Evolutionary conservation across 2,797 vertebrate species (phyloP).

Genomic region (Bradypodion ventrale): DNA sequence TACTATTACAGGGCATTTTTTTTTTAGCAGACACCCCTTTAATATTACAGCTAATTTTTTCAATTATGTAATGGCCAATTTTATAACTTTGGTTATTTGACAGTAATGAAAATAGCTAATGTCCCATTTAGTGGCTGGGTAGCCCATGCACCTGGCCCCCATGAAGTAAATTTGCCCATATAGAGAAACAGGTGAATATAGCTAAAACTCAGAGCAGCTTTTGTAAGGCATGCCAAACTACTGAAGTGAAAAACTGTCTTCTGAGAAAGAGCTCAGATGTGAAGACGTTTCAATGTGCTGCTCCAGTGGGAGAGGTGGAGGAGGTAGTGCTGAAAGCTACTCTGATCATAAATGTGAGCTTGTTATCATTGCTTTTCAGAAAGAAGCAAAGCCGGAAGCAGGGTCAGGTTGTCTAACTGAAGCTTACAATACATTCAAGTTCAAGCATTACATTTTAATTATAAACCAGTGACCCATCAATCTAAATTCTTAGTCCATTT

Average conservation of each 20-base stretch:
- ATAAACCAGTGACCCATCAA: conserved; percentile 76
- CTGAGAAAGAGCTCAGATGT: conserved; percentile 78
- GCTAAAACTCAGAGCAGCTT: conserved; percentile 79
- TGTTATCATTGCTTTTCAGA: conserved; percentile 78
- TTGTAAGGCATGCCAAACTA: conserved; percentile 81
- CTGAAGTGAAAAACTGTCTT: conserved; percentile 78
- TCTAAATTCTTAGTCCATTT: conserved; percentile 64
- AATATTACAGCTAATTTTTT: conserved; percentile 49
- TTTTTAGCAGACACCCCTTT: conserved; percentile 25
- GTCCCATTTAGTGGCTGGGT: conserved; percentile 56
- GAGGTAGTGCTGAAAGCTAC: neutral
- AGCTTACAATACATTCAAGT: conserved; percentile 71
- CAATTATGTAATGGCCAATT: conserved; percentile 51
- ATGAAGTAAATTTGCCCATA: conserved; percentile 70
- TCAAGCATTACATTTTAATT: conserved; percentile 79
- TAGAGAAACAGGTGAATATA: conserved; percentile 72
- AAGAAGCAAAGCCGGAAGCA: conserved; percentile 75
- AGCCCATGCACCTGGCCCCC: conserved; percentile 72
- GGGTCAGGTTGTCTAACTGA: conserved; percentile 77
- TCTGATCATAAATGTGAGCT: conserved; percentile 75
- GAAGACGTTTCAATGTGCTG: conserved; percentile 70
- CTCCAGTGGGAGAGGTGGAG: conserved; percentile 69
- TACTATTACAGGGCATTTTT: neutral
- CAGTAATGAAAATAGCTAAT: conserved; percentile 53
- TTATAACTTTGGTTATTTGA: conserved; percentile 55